Percentiles rank a stretch among this genome's conserved stretches.
Conservation (phyloP, 2,888 invertebrate genomes). For the Rugalucina vietnamica region DNA sequence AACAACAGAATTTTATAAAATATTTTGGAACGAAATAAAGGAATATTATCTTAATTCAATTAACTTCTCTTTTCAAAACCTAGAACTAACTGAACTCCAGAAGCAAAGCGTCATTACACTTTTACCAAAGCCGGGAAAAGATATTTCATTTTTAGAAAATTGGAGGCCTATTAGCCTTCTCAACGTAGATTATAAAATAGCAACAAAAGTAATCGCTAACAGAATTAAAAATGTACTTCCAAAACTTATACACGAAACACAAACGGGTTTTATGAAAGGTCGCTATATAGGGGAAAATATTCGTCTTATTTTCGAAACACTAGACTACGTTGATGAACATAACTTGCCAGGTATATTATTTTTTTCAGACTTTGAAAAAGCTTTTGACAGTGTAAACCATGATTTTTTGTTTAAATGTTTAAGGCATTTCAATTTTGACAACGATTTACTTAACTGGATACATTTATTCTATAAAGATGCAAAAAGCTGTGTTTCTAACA, state of each 20-base stretch:
- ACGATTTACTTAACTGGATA: not conserved
- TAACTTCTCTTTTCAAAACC: not conserved
- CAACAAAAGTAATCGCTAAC: constrained; percentile 14
- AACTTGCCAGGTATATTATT: not conserved
- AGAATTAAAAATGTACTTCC: constrained; percentile 8
- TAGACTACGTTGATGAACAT: not conserved
- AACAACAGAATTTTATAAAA: constrained; percentile 19
- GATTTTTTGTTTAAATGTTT: not conserved
- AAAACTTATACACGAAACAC: not conserved
- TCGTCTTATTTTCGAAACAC: not conserved
- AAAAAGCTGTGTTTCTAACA: not conserved
- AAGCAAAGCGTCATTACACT: not conserved
- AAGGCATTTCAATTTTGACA: not conserved
- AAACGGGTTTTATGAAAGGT: constrained; percentile 21
- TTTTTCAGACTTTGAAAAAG: constrained; percentile 11
- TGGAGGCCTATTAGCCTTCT: constrained; percentile 11
- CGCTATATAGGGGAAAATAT: not conserved
- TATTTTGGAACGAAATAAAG: constrained; percentile 9
- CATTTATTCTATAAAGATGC: not conserved
- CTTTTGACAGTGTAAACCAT: not conserved
- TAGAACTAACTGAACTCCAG: not conserved
- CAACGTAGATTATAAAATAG: constrained; percentile 12
- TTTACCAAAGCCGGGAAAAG: constrained; percentile 3
- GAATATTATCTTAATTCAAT: not conserved
- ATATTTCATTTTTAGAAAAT: not conserved